These are phyloP conservation scores for Pseudomyrmex flavicornis DNA, from an alignment of 1,140 invertebrate species.

Conservation along the genomic window DNA sequence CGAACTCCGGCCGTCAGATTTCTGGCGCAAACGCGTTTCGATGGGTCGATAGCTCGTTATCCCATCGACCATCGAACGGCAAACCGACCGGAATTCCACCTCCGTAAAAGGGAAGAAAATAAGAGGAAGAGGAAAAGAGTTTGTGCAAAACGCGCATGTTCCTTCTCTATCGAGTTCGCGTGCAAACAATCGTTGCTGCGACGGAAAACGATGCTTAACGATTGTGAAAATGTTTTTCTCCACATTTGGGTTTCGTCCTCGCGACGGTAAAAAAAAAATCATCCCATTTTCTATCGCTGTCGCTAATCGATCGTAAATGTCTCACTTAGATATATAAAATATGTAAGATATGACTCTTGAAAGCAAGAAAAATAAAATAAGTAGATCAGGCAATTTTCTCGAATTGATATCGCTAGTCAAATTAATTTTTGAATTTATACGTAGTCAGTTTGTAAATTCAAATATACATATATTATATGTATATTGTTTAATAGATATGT, in stretches of 20 bases:
- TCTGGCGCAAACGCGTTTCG: slow-evolving; percentile 39
- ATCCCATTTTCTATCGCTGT: background rate
- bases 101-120: slow-evolving; percentile 10
- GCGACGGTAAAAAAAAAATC: slow-evolving; percentile 9
- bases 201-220: slow-evolving; percentile 65
- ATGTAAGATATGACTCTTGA: too few relatives aligned
- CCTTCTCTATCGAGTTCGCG: slow-evolving; percentile 28
- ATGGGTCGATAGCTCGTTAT: slow-evolving; percentile 52
- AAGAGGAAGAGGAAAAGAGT: slow-evolving; percentile 27
- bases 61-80: slow-evolving; percentile 36
- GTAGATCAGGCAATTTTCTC: too few relatives aligned
- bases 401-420: too few relatives aligned
- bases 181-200: slow-evolving; percentile 55
- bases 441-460: too few relatives aligned
- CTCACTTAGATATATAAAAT: too few relatives aligned
- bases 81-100: slow-evolving; percentile 55
- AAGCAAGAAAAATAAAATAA: too few relatives aligned
- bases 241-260: slow-evolving; percentile 19
- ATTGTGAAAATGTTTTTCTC: slow-evolving; percentile 60
- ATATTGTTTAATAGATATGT: too few relatives aligned
- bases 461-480: too few relatives aligned
- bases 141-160: slow-evolving; percentile 58
- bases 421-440: too few relatives aligned
- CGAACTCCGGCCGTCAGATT: slow-evolving; percentile 22
- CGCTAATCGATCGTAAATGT: slow-evolving; percentile 9